Conservation (phyloP, 2,888 invertebrate species). For the Xylocampa areola region DNA sequence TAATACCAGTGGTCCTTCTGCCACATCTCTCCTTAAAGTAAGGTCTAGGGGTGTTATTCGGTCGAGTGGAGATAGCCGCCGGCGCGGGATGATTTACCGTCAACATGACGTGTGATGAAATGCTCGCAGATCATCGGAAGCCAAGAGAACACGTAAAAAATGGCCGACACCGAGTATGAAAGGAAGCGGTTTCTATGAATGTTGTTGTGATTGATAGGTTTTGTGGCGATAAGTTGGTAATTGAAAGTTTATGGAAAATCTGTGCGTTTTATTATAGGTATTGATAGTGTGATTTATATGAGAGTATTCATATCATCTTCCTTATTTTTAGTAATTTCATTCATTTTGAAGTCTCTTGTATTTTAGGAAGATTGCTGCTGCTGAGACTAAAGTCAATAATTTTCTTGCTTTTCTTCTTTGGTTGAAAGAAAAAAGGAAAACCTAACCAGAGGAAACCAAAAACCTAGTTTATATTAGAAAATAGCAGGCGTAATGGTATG, state of each 20-base stretch:
- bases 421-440: no score
- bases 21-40: not conserved
- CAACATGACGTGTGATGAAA: constrained; percentile 58
- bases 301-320: no score
- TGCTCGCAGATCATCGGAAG: constrained; percentile 48
- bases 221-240: not conserved
- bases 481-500: no score
- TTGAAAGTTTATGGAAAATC: constrained; percentile 31
- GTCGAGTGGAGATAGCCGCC: constrained; percentile 59
- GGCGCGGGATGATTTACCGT: constrained; percentile 60
- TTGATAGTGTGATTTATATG: no score
- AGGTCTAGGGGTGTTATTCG: constrained; percentile 53
- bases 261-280: no score
- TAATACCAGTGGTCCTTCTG: constrained; percentile 33
- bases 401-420: no score
- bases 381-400: no score
- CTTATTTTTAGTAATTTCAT: no score
- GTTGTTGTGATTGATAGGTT: constrained; percentile 46
- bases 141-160: constrained; percentile 50
- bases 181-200: constrained; percentile 43
- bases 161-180: constrained; percentile 48
- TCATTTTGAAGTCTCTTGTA: no score
- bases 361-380: no score
- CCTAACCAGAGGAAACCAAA: no score
- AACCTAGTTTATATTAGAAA: no score